A percentile compares a stretch with the other conserved stretches of the same genome.
Conservation (phyloP, 2,797 vertebrate genomes). For the Peromyscus attwateri region DNA sequence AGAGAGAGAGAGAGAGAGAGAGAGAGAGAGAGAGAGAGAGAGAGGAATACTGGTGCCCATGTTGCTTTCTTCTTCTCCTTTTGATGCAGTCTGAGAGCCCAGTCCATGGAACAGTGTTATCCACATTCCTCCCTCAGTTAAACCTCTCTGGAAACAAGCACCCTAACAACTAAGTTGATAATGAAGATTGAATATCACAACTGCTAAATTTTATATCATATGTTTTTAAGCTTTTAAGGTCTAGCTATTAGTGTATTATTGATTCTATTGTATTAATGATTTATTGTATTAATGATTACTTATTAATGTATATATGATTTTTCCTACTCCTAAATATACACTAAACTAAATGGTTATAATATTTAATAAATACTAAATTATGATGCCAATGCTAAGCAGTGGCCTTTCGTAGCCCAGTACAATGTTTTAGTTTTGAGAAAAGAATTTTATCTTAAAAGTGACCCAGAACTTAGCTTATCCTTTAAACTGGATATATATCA, state of each 20-base stretch:
- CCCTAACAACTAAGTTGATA: neutral
- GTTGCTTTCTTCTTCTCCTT: neutral
- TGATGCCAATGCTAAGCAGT: neutral
- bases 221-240: neutral
- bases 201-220: neutral
- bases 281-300: neutral
- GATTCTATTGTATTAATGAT: slow-evolving; percentile 4
- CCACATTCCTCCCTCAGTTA: neutral
- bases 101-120: neutral
- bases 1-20: neutral
- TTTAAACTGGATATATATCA: neutral
- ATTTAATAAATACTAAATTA: neutral
- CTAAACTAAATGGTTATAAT: neutral
- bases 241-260: neutral
- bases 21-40: neutral
- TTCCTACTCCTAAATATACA: neutral
- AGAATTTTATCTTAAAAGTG: neutral
- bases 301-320: neutral
- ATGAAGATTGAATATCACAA: neutral
- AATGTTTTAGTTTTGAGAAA: neutral
- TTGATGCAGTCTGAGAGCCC: neutral
- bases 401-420: slow-evolving; percentile 8
- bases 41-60: too few relatives aligned
- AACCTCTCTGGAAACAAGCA: neutral
- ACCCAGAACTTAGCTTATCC: neutral